Conservation (phyloP, 2,113 vertebrate genomes). For the Galeopterus variegatus region DNA sequence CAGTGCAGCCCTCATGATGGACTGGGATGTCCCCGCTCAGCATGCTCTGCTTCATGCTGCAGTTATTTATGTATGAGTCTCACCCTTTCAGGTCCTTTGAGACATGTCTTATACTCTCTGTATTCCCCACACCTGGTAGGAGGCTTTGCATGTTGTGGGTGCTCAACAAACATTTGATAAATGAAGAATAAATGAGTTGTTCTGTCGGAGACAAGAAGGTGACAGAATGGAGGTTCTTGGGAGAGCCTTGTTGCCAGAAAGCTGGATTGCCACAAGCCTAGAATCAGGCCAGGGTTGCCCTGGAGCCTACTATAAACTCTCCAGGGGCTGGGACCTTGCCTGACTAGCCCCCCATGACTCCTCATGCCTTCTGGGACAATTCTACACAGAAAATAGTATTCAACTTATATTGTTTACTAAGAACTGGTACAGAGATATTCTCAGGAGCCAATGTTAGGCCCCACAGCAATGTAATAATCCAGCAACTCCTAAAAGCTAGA, state of each 20-base stretch:
- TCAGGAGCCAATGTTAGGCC: not conserved
- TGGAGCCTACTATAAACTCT: not conserved
- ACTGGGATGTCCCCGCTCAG: too few relatives aligned
- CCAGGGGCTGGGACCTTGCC: not conserved
- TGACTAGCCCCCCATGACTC: not conserved
- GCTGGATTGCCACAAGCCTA: not conserved
- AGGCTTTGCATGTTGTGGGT: too few relatives aligned
- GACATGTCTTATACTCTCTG: too few relatives aligned
- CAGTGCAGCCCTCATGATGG: rapidly evolving
- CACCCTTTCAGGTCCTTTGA: not conserved
- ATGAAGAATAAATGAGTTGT: not conserved
- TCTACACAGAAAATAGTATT: not conserved
- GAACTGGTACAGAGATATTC: not conserved
- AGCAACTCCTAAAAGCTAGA: not conserved
- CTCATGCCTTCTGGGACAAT: not conserved
- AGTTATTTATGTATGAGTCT: not conserved
- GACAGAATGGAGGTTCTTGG: not conserved
- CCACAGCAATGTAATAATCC: not conserved
- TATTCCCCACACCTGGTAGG: too few relatives aligned
- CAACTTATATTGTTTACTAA: not conserved
- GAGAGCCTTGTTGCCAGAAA: not conserved
- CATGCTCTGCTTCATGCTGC: too few relatives aligned
- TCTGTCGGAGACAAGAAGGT: not conserved
- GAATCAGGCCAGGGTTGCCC: not conserved
- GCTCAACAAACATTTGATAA: not conserved